Conservation (phyloP, 2,888 invertebrate genomes). For the Incurvaria masculella region DNA sequence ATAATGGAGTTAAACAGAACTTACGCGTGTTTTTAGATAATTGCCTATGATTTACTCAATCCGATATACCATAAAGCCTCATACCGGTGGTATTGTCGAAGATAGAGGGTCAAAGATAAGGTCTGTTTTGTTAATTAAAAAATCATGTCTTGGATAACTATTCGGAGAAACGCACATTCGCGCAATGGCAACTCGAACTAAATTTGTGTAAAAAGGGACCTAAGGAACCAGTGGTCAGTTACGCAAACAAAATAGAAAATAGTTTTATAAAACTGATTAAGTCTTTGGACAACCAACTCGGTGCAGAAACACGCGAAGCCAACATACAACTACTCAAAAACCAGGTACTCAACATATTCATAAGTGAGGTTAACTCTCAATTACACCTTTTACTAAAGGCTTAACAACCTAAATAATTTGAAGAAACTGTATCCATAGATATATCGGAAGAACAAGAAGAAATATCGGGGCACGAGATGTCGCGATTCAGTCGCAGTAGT, state of each 20-base stretch:
- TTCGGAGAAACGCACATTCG: constrained; percentile 18
- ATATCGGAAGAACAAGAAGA: constrained; percentile 20
- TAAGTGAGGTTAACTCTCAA: constrained; percentile 21
- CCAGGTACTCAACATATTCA: constrained; percentile 22
- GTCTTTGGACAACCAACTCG: constrained; percentile 14
- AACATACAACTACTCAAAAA: constrained; percentile 19
- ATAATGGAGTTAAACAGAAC: constrained; percentile 2
- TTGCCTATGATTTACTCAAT: constrained; percentile 4
- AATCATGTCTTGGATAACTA: constrained; percentile 12
- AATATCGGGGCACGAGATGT: constrained; percentile 17
- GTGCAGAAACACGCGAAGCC: constrained; percentile 13
- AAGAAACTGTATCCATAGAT: constrained; percentile 20
- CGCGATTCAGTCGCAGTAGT: neutral
- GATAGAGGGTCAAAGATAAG: constrained; percentile 17
- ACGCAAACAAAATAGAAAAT: constrained; percentile 20
- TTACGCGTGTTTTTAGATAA: constrained; percentile 3
- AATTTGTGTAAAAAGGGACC: constrained; percentile 19
- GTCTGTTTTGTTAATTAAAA: constrained; percentile 15
- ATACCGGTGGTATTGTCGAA: constrained; percentile 10
- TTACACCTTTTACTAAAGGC: constrained; percentile 22
- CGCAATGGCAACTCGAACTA: constrained; percentile 22
- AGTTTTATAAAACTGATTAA: constrained; percentile 21
- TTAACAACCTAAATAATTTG: constrained; percentile 19
- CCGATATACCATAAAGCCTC: neutral
- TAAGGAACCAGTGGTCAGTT: constrained; percentile 18